Evolutionary conservation across 2,113 vertebrate species (phyloP), one percentile per base, ranked within the genome.

Genomic region (Podilymbus podiceps): DNA sequence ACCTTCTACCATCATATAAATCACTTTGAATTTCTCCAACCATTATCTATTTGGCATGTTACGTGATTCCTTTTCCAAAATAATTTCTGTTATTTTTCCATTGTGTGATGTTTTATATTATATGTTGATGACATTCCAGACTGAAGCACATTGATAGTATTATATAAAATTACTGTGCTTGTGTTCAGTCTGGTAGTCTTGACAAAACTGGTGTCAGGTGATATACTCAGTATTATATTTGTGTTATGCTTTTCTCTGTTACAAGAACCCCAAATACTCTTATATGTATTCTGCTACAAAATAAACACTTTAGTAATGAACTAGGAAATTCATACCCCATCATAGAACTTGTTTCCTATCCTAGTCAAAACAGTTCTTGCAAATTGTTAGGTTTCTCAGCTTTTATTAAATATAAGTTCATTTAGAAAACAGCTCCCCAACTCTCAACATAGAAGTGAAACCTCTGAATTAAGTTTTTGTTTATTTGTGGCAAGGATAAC

Each of bases 271-370:
- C 59, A 14, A 90, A 58, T 64, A 27, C 16, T 81, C 30, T 74
- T 38, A 5, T 4, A 14, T 30, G 21, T 53, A 52, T 85, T 85
- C 69, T 55, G 38, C 46, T 71, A 44, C 50, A 88, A 80, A 96
- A 71, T 30, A 88, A 88, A 71, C 3, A 46, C 13, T 71, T 64
- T 6, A 46, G 8, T 77, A 84, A 67, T 46, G 35, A 86, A 64
- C 53, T 60, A 1, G 53, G 30, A 78, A 58, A 86, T 91, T 92
- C 30, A 2, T 90, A 60, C 68, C 30, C 23, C 62, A 38, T n/a
- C 62, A 38, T n/a, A 56, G 79, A 77, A 85, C 53, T 88, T 56
- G 59, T 93, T 97, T 97, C 64, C 82, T 97, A 38, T 91, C 58
- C 31, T 44, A 40, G 31, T 88, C 82, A 92, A 82, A 95, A 49